Base-by-base conservation (phyloP, 2,888 invertebrate genomes). In the Cheilosia variabilis region DNA sequence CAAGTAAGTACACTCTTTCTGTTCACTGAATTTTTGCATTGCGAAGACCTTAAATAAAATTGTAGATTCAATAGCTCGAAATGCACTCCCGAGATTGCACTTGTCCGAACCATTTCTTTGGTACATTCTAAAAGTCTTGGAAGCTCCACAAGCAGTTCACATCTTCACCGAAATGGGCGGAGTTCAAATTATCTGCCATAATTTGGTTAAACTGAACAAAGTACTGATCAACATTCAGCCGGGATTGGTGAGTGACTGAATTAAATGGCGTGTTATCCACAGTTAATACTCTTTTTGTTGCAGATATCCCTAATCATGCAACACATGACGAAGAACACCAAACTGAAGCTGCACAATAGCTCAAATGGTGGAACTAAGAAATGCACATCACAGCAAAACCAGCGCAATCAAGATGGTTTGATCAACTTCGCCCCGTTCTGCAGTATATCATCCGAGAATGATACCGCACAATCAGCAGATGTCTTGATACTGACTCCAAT, bases 371-470 rank as follows among this genome's bases (percentile, higher is more conserved):
- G 87, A 43, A 89, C 89, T 37, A 92, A 91, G 41, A 93, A 92
- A 79, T 93, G 90, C 86, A 92, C 91, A 87, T 89, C 89, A 15
- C 89, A 90, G 71, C 13, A 93, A 93, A 72, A 91, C 94, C 31
- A 90, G 31, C 89, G 89, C 17, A 88, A 89, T 22, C 97, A 97
- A 89, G 96, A 96, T 89, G 96, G 96, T 3, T 93, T 98, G 19
- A 94, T 97, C 62, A 98, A 98, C 92, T 98, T 98, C 90, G 98
- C 98, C 3, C 98, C 98, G 0, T 94, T 97, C 43, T 97, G 97
- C 76, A 94, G 95, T 0, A 96, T 97, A 80, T 94, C 95, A 19
- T 96, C 96, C 89, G 95, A 95, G 88, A 96, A 96, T 92, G 96
- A 96, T 2, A 96, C 97, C 4, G 97, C 97, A 7, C 97, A 97